Evolutionary conservation across 1,140 invertebrate genomes (phyloP), one percentile per base, ranked within the genome.

Genomic region (Polyergus mexicanus): DNA sequence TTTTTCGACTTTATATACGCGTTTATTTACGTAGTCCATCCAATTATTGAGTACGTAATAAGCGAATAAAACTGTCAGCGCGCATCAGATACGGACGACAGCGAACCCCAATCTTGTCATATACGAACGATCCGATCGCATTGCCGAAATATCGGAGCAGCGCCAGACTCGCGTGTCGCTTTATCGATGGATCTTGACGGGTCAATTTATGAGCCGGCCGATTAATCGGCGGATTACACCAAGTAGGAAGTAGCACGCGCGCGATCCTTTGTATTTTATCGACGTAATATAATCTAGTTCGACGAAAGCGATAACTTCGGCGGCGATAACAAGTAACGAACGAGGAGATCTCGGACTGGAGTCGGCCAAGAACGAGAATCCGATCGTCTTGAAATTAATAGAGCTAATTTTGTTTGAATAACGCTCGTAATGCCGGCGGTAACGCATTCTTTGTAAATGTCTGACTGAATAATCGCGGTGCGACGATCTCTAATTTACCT

Each of bases 11-110:
- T 68, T 0, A 16, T 28, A 66, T 35, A 63, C 38, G 56, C 62
- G 58, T 81, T 89, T 89, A 89, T 85, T 85, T 75, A 80, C 65
- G 54, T 66, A 65, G 58, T 38, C 35, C 51, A 28, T n/a, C n/a
- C 35, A 69, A 69, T 80, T 69, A 69, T n/a, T 35, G 35, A 41
- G 8, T 60, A 58, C 6, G 1, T 32, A 77, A 35, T 32, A 11
- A 56, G 25, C 47, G 47, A 8, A 69, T 38, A 54, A 25, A 32
- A 25, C 22, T 32, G 47, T 78, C 76, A 19, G 60, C 7, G 22
- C 4, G 16, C 13, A 19, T 38, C 25, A 1, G 10, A 41, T 1
- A 25, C 16, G 47, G 6, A 35, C n/a, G 6, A 35, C n/a, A 3
- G 2, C n/a, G 62, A n/a, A 11, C 11, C 35, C 10, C 2, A 5